These are phyloP conservation scores for Actinopyga echinites DNA, from an alignment of 53 echinoderm and acorn worm genomes.

Conservation along the genomic window DNA sequence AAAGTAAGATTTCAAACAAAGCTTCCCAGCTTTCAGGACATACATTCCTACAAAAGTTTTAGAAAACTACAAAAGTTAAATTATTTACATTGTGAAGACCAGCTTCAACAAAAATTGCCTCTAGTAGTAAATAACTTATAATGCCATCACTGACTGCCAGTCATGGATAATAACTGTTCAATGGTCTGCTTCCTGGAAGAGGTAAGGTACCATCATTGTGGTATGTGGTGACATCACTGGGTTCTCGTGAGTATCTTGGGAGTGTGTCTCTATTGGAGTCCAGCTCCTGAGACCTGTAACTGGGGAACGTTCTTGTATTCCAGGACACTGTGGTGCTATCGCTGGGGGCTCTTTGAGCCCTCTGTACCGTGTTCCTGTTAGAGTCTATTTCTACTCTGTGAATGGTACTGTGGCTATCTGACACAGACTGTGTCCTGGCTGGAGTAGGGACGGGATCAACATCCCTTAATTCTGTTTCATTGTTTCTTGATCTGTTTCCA, in stretches of 20 bases:
- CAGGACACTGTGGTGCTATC: slow-evolving; percentile 25
- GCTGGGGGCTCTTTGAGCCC: slow-evolving; percentile 32
- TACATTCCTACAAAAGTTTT: too few species aligned
- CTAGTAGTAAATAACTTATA: too few species aligned
- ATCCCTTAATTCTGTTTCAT: background rate
- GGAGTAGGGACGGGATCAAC: background rate
- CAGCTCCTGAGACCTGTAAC: background rate
- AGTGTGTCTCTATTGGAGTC: slow-evolving; percentile 2
- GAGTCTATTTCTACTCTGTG: slow-evolving; percentile 46
- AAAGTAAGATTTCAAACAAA: too few species aligned
- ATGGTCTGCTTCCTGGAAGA: background rate
- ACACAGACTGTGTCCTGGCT: background rate
- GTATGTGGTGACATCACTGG: background rate
- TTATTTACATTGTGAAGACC: too few species aligned
- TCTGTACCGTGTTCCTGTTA: slow-evolving; percentile 34
- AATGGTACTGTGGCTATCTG: slow-evolving; percentile 29
- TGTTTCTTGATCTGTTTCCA: slow-evolving; percentile 2
- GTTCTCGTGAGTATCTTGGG: background rate
- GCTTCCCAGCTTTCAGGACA: too few species aligned
- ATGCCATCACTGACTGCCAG: background rate
- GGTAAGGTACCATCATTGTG: background rate
- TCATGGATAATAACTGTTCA: slow-evolving; percentile 9
- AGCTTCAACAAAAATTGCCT: too few species aligned
- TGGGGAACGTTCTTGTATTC: background rate
- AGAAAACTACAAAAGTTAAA: too few species aligned